Evolutionary conservation across 2,888 invertebrate species (phyloP).

Genomic region (Glaucopsyche alexis): DNA sequence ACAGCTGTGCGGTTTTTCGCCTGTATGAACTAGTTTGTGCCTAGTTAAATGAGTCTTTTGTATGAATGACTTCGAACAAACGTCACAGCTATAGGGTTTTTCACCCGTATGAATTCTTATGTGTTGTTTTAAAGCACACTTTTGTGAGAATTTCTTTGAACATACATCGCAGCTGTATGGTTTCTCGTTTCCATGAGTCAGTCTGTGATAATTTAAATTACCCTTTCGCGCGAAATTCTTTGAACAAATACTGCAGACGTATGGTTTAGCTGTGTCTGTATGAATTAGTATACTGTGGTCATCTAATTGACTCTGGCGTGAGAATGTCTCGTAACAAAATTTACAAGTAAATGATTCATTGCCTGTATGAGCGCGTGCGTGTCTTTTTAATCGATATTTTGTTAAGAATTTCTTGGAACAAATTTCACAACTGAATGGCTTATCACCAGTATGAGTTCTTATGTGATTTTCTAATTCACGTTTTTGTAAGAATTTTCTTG

Average conservation of each 20-base stretch:
- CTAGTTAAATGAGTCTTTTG: neutral
- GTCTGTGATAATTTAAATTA: neutral
- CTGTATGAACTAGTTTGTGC: neutral
- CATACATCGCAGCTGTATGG: neutral
- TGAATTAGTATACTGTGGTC: neutral
- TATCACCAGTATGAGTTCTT: neutral
- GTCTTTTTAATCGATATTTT: neutral
- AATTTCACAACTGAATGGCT: neutral
- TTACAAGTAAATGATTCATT: neutral
- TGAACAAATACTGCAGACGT: neutral
- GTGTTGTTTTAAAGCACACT: neutral
- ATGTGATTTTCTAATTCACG: neutral
- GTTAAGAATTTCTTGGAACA: neutral
- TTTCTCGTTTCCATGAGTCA: neutral
- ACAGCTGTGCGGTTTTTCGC: constrained; percentile 7
- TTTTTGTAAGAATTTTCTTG: neutral
- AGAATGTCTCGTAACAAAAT: neutral
- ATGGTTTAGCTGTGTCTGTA: constrained; percentile 1
- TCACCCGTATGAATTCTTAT: neutral
- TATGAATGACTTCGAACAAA: neutral
- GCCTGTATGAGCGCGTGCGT: neutral
- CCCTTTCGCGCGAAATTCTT: neutral
- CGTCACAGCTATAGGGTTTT: neutral
- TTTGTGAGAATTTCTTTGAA: neutral
- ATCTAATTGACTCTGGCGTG: neutral